Conservation (phyloP, 2,113 vertebrate species). For the Sander vitreus region DNA sequence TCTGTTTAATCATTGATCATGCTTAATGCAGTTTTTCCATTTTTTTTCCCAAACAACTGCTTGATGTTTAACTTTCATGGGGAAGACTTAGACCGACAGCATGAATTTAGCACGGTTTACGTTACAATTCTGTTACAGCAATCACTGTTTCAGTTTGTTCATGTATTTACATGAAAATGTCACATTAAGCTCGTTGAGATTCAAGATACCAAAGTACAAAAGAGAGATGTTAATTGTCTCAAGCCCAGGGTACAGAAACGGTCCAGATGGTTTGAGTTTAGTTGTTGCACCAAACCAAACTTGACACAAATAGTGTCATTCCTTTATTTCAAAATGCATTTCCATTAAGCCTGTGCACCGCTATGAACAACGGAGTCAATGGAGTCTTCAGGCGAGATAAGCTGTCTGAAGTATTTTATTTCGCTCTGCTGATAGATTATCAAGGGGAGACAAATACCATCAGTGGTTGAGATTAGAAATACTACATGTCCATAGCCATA, state of each 20-base stretch:
- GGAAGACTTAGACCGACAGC: not conserved
- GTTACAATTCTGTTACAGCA: not conserved
- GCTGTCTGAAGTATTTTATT: constrained; percentile 30
- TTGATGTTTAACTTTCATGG: not conserved
- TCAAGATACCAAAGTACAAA: not conserved
- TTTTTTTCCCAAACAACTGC: not conserved
- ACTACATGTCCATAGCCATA: not conserved
- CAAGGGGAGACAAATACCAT: constrained; percentile 10
- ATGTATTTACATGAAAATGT: not conserved
- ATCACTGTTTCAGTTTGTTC: not conserved
- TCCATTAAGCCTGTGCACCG: not conserved
- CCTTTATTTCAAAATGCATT: constrained; percentile 15
- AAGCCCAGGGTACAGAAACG: not conserved
- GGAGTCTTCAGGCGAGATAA: constrained; percentile 18
- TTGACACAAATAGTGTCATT: constrained; percentile 10
- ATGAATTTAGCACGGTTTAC: not conserved
- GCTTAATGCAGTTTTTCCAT: not conserved
- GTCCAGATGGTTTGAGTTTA: not conserved
- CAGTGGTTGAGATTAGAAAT: constrained; percentile 23
- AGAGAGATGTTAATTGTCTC: not conserved
- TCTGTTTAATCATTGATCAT: not conserved
- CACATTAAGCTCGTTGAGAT: not conserved
- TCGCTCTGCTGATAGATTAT: constrained; percentile 14
- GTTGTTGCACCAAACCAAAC: constrained; percentile 8
- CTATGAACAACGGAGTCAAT: not conserved